Conservation (phyloP, 2,113 vertebrate genomes). For the Calidris pugnax region DNA sequence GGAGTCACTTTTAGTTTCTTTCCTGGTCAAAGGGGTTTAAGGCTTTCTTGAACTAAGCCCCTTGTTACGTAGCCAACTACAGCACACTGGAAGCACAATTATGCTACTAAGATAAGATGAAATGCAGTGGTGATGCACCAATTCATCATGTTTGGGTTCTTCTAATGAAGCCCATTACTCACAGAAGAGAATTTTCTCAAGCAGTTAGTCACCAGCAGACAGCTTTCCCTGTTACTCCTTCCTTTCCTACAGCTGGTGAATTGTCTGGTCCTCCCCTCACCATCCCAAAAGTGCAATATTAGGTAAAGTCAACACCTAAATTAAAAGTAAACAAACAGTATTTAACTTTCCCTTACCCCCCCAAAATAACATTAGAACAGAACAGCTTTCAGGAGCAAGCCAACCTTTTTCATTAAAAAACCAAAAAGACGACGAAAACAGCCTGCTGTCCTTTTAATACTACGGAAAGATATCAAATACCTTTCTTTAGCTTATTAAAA, state of each 20-base stretch:
- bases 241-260: neutral
- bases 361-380: neutral
- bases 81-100: constrained; percentile 24
- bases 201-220: constrained; percentile 35
- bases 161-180: constrained; percentile 60
- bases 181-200: constrained; percentile 21
- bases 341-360: constrained; percentile 38
- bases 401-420: constrained; percentile 12
- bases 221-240: constrained; percentile 17
- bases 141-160: constrained; percentile 38
- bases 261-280: neutral
- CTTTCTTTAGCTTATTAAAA: constrained; percentile 51
- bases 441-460: constrained; percentile 27
- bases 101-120: neutral
- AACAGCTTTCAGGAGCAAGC: neutral
- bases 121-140: constrained; percentile 6
- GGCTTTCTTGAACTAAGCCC: constrained; percentile 6
- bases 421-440: neutral
- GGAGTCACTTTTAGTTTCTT: neutral
- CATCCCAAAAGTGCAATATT: constrained; percentile 45
- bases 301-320: constrained; percentile 36
- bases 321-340: constrained; percentile 33
- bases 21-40: neutral
- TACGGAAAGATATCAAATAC: neutral
- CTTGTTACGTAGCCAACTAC: neutral